Conservation (phyloP, 2,888 invertebrate species). For the Actias luna region DNA sequence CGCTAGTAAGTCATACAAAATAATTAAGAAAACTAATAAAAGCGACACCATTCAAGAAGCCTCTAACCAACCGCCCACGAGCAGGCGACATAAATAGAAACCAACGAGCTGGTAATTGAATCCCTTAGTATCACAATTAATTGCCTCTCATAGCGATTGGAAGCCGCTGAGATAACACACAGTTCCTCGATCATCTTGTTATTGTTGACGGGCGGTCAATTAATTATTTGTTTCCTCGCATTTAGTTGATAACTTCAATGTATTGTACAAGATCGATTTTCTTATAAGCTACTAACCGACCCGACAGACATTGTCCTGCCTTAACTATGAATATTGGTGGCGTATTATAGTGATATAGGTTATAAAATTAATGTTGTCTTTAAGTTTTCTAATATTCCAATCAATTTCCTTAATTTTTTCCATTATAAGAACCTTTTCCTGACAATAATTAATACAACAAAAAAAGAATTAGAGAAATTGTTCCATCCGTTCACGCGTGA, state of each 20-base stretch:
- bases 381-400: too few species aligned
- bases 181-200: not conserved
- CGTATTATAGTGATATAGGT: too few species aligned
- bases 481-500: too few species aligned
- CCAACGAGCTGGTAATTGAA: not conserved
- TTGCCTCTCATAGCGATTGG: constrained; percentile 1
- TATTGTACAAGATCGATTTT: not conserved
- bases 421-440: too few species aligned
- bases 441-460: too few species aligned
- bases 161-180: constrained; percentile 9
- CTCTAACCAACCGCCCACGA: not conserved
- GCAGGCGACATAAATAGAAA: not conserved
- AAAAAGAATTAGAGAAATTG: too few species aligned
- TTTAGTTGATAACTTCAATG: not conserved
- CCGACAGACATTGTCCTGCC: too few species aligned
- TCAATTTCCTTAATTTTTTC: too few species aligned
- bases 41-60: not conserved
- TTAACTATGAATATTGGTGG: too few species aligned
- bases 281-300: too few species aligned
- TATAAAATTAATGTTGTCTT: too few species aligned
- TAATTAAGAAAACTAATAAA: not conserved
- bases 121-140: not conserved
- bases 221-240: not conserved
- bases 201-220: not conserved
- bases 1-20: not conserved